Evolutionary conservation across 2,888 invertebrate genomes (phyloP), one percentile per base, ranked within the genome.

Genomic region (Bruchidius siliquastri): DNA sequence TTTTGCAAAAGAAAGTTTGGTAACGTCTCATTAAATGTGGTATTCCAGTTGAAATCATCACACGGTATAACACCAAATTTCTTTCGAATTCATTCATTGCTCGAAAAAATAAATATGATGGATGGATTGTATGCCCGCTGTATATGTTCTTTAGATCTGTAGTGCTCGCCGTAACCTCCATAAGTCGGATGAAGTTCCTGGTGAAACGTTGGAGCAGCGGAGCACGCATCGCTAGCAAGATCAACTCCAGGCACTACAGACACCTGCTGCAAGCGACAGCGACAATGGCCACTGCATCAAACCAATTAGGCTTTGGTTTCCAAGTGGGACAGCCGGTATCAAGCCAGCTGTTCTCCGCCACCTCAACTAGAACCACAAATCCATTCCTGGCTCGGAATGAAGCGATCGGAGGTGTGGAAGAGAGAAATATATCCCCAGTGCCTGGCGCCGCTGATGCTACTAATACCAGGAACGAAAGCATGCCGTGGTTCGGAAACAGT

Each of bases 181-280:
- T 92, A 71, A 85, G 88, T 68, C 87, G 93, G 73, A 92, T 93
- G 91, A 91, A 91, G 79, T 92, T 88, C 85, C 86, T 93, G 77
- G 90, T 91, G 2, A 84, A 87, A 73, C 87, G 91, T 68, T 92
- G 92, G 92, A 88, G 88, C 76, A 89, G 88, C 2, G 91, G 91
- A 0, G 88, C 88, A 79, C 86, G 90, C 72, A 87, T 90, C 72
- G 89, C 89, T 4, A 88, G 89, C 69, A 88, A 88, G 74, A 82
- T 82, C 68, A 83, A 82, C 74, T 76, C 79, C 0, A 76, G 80
- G 4, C 79, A 82, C 70, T 77, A 78, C 71, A 75, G 49, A 66
- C 74, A 68, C 22, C 67, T 26, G 26, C 13, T 71, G 67, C 21
- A 20, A 21, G 13, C 67, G 10, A 21, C 32, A 21, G 66, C 67